Base-by-base conservation (phyloP, 2,797 vertebrate species). In the Sus cebifrons region DNA sequence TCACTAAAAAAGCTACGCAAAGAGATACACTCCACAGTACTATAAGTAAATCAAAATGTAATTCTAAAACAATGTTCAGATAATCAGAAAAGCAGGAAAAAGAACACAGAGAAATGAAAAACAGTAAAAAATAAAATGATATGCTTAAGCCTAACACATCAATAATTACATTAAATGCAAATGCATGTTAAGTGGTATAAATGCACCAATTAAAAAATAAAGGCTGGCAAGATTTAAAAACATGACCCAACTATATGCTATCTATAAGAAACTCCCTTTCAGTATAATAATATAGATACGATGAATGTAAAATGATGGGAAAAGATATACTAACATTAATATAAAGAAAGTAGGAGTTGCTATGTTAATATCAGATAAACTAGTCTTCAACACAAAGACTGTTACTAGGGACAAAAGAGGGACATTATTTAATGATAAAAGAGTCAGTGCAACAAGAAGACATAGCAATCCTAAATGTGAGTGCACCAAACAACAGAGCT, bases 81-180 rank as follows among this genome's bases (percentile, higher is more conserved):
- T 70, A 62, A 73, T n/a, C n/a, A 96, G 70, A 27, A 95, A 91
- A 32, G 16, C 23, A 92, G 32, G 21, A 82, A 85, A 78, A 64
- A 84, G 40, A 65, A 94, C 81, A 40, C 6, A 75, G 29, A 84
- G 12, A 84, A 88, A 79, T 40, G 9, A 88, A 84, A 81, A 58
- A 23, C 4, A 60, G 17, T n/a, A 70, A 67, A 82, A 3, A 44
- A 60, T 70, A 52, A 91, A 96, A 44, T 79, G 1, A 52, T 54
- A 86, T 20, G 36, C 5, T 84, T 82, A 90, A 81, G 1, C 21
- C 54, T 89, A 67, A 65, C 17, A 23, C 74, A 83, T 83, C 54
- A 89, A 74, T 93, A 85, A 77, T 91, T 90, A 68, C 6, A 29
- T 88, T 86, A 91, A 93, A 74, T 86, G 5, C 90, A 95, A 91